phyloP scores from a whole-genome alignment of 2,797 vertebrate species.

The Cuniculus paca region DNA sequence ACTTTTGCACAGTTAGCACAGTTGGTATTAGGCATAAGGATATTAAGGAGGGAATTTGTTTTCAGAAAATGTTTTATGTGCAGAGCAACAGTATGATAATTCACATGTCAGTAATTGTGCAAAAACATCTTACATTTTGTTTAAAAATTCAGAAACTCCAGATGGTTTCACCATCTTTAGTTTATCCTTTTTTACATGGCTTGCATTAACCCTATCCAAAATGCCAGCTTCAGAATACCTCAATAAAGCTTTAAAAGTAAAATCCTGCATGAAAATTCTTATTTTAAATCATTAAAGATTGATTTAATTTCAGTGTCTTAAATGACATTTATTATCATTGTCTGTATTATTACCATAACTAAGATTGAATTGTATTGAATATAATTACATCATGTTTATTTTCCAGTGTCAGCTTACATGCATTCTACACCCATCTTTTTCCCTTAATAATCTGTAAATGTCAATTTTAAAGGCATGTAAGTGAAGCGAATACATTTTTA shows the following conservation, averaged over 20 bases:
- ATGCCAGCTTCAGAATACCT: background rate
- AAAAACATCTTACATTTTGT: background rate
- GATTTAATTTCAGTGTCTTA: background rate
- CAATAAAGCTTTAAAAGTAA: slow-evolving; percentile 22
- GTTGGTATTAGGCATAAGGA: background rate
- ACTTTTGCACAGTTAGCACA: background rate
- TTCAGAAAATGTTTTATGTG: background rate
- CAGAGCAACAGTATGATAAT: background rate
- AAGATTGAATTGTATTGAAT: background rate
- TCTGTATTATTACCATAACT: background rate
- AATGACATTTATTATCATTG: background rate
- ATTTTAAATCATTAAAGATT: slow-evolving; percentile 10
- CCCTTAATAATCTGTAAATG: background rate
- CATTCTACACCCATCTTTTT: background rate
- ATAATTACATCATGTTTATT: background rate
- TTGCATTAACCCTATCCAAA: background rate
- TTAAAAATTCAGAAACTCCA: background rate
- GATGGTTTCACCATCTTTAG: slow-evolving; percentile 25
- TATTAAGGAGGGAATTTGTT: background rate
- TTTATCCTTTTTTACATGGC: background rate
- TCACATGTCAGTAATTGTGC: background rate
- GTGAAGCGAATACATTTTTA: background rate
- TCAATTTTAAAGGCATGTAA: background rate
- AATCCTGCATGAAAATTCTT: background rate
- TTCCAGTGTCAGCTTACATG: background rate